Base-by-base conservation (phyloP, 2,113 vertebrate genomes). In the Formicarius rufipectus region DNA sequence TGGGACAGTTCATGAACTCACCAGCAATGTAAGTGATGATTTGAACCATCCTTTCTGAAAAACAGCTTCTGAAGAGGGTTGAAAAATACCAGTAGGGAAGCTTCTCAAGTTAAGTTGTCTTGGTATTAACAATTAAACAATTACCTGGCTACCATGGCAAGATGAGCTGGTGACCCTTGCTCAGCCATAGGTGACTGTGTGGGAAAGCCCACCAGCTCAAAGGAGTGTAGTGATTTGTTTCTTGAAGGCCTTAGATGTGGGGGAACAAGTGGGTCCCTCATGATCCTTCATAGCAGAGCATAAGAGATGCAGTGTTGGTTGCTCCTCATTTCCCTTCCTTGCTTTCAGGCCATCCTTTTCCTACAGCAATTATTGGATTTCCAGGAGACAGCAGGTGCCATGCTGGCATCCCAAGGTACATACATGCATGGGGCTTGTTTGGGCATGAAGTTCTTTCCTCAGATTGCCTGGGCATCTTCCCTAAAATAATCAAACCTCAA, bases 371-470 rank as follows among this genome's bases (percentile, higher is more conserved):
- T 99, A 92, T 96, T 99, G 95, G 99, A 99, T 97, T 99, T 99
- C 96, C 99, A 99, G 84, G 99, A 99, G 97, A 99, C 99, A 0
- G 99, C 99, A 0, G 99, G 99, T 17, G 99, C 99, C 95, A 99
- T 99, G 99, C 87, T 99, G 95, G 99, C 99, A 45, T 99, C 99
- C 3, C 99, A 99, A 99, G 99, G 99, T 99, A 99, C 33, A 9
- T 49, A 98, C 62, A 22, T 37, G 60, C 68, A 68, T 53, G 69
- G n/a, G 55, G 25, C 62, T 94, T 79, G 35, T 62, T 80, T 62
- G 21, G 76, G 79, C 53, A 56, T 87, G 49, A 37, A 31, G 13
- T 82, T 68, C 35, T 25, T 93, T 95, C 33, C 77, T 62, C 33
- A 49, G 1, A 50, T 75, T 83, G 40, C 68, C 64, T 84, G 84